A percentile compares a stretch with the other conserved stretches of the same genome.
Conservation (phyloP, 1,140 invertebrate genomes). For the Zaprionus inermis region DNA sequence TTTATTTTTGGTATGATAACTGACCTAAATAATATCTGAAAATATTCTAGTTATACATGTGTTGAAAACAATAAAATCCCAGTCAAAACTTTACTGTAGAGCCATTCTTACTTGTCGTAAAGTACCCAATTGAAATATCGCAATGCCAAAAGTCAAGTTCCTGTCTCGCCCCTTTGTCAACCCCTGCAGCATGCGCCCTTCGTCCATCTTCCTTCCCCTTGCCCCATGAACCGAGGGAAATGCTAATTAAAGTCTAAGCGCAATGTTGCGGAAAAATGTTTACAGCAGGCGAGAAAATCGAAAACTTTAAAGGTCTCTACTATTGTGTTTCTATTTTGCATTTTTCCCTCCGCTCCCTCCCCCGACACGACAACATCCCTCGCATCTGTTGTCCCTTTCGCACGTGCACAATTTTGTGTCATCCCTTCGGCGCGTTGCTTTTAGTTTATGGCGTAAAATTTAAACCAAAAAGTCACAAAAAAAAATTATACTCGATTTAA, state of each 20-base stretch:
- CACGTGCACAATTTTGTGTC: slow-evolving; percentile 20
- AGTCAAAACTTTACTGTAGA: neutral
- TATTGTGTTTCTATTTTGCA: slow-evolving; percentile 37
- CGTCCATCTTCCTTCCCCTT: neutral
- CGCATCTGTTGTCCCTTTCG: neutral
- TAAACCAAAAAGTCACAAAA: slow-evolving; percentile 73
- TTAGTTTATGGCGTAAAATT: slow-evolving; percentile 61
- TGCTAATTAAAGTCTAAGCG: slow-evolving; percentile 79
- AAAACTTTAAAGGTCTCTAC: slow-evolving; percentile 64
- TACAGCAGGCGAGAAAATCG: slow-evolving; percentile 42
- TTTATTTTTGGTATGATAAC: too few species aligned
- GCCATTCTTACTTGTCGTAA: neutral
- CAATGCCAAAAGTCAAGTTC: neutral
- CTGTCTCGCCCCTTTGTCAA: neutral
- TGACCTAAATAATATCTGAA: too few species aligned
- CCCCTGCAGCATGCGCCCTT: neutral
- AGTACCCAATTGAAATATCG: neutral
- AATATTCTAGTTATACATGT: too few species aligned
- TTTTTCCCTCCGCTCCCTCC: slow-evolving; percentile 8
- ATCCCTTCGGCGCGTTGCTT: slow-evolving; percentile 31
- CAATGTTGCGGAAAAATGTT: slow-evolving; percentile 80
- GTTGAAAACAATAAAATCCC: too few species aligned
- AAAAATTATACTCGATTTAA: slow-evolving; percentile 83
- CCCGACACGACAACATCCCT: too few species aligned
- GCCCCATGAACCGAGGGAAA: slow-evolving; percentile 47